Base-by-base conservation (phyloP, 2,797 vertebrate species). In the Urocyon cinereoargenteus region DNA sequence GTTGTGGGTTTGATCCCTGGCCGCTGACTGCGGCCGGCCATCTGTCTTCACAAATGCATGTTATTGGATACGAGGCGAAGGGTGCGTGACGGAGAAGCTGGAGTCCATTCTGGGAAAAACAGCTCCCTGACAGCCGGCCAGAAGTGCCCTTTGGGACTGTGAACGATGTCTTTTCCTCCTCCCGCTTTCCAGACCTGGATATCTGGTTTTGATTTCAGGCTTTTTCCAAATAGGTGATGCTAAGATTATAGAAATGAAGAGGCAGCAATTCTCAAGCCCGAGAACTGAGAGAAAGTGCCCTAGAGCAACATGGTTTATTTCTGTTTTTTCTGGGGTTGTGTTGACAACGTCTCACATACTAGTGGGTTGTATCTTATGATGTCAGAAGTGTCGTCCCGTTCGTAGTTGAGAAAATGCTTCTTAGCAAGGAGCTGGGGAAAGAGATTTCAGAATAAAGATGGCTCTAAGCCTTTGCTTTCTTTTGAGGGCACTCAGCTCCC, bases 1-100 rank as follows among this genome's bases (percentile, higher is more conserved):
- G 94, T 94, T 97, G 97, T 81, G 87, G 86, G 91, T 95, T 96
- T 96, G 95, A 81, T 91, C 93, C 91, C 90, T 90, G 92, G 73
- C 95, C 84, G 68, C 81, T 28, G 66, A 81, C 66, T 68, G 16
- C 91, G 64, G 89, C 22, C 40, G 64, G 89, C 97, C 93, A 94
- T 95, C 96, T 98, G 97, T 98, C 96, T 94, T 95, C 94, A 81
- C 79, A 91, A 72, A 66, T 28, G 57, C 34, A 0, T 90, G 95
- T 93, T 93, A 75, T 2, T 91, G 93, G 95, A 83, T 90, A 53
- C 2, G 28, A 82, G 88, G 90, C 0, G 0, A 34, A 59, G 89
- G 15, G 75, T 1, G 3, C 5, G 18, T 36, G 40, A 21, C 81
- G 36, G 40, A 70, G 93, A 90, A 68, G 77, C 73, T 18, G 45